These are phyloP conservation scores for Andrena flavipes DNA, from an alignment of 2,888 invertebrate species.

Conservation along the genomic window DNA sequence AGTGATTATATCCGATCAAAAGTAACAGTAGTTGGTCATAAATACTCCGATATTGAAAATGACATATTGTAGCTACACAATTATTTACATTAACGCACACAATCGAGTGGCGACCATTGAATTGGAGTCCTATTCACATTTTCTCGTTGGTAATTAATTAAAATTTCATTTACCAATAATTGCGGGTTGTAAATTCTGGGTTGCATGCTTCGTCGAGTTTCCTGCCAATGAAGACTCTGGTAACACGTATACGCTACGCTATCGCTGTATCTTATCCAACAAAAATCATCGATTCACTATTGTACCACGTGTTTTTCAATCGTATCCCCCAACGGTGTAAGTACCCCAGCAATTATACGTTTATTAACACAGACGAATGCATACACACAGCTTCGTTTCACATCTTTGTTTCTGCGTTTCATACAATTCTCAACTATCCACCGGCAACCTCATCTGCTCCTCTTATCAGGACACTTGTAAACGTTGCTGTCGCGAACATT, in stretches of 20 bases:
- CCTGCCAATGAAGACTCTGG: too few species aligned
- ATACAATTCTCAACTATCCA: not conserved
- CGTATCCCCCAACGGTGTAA: too few species aligned
- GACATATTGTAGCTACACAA: not conserved
- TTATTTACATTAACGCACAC: conserved; percentile 3
- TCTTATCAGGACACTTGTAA: not conserved
- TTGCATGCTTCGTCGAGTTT: too few species aligned
- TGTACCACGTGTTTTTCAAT: too few species aligned
- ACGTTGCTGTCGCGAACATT: conserved; percentile 2
- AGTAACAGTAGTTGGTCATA: not conserved
- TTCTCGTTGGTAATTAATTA: too few species aligned
- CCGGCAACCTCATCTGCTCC: not conserved
- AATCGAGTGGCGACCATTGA: not conserved
- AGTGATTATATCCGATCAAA: conserved; percentile 22
- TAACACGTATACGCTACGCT: too few species aligned
- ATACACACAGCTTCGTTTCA: not conserved
- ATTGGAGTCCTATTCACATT: too few species aligned
- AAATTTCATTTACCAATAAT: too few species aligned
- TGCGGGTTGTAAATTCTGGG: too few species aligned
- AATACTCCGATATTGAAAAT: not conserved
- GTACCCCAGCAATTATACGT: not conserved
- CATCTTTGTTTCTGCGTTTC: not conserved
- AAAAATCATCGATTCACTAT: too few species aligned
- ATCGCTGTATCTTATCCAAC: too few species aligned
- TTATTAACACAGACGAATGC: not conserved